Percentiles rank a stretch among this genome's conserved stretches.
phyloP scores from a whole-genome alignment of 2,888 invertebrate species.

The Blera fallax region DNA sequence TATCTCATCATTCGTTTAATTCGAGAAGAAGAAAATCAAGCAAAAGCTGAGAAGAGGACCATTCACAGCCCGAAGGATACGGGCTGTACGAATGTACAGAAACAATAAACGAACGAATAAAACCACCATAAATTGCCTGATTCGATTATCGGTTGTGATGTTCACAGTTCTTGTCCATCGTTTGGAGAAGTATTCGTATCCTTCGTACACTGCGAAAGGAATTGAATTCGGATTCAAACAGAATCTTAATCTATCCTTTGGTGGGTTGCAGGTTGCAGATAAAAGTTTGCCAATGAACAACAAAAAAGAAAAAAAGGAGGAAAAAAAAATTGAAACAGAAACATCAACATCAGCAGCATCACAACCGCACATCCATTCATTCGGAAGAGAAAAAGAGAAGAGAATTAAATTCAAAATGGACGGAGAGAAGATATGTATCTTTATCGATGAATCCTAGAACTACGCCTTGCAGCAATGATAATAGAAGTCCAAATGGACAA shows the following conservation, averaged over 20 bases:
- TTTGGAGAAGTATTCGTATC: background rate
- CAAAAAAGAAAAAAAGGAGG: slow-evolving; percentile 9
- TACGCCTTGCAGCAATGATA: slow-evolving; percentile 47
- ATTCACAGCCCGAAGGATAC: slow-evolving; percentile 31
- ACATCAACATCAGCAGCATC: slow-evolving; percentile 33
- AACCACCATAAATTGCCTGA: slow-evolving; percentile 70
- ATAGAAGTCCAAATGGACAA: slow-evolving; percentile 57
- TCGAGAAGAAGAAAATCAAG: slow-evolving; percentile 36
- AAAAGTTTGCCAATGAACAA: slow-evolving; percentile 9
- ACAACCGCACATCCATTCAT: slow-evolving; percentile 49
- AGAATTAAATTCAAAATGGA: background rate
- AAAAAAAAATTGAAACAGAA: background rate
- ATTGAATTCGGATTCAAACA: slow-evolving; percentile 33
- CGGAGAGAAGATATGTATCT: background rate
- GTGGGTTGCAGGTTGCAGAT: background rate
- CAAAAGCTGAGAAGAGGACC: background rate
- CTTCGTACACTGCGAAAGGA: background rate
- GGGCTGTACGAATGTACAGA: slow-evolving; percentile 48
- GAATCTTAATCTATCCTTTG: slow-evolving; percentile 58
- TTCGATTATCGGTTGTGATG: slow-evolving; percentile 68
- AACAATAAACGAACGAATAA: slow-evolving; percentile 67
- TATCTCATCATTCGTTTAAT: slow-evolving; percentile 44
- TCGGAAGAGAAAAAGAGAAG: slow-evolving; percentile 18
- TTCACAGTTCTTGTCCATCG: slow-evolving; percentile 45
- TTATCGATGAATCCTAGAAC: slow-evolving; percentile 13